Evolutionary conservation across 2,888 invertebrate genomes (phyloP).

Genomic region (Amblyteles armatorius): DNA sequence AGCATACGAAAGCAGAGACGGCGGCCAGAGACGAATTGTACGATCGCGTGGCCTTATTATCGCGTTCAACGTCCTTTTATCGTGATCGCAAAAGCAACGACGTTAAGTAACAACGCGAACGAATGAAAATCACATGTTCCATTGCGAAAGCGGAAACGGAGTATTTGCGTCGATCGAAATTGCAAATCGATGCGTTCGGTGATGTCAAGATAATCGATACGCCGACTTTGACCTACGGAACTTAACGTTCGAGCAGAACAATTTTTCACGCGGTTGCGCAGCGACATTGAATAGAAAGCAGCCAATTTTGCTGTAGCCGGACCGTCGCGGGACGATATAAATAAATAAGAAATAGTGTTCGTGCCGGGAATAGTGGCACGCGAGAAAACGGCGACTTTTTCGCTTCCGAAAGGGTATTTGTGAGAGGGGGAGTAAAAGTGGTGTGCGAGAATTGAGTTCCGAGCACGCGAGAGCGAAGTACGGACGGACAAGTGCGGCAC

Average conservation of each 20-base stretch:
- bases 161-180: slow-evolving; percentile 35
- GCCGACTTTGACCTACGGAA: slow-evolving; percentile 13
- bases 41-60: background rate
- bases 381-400: slow-evolving; percentile 48
- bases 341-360: slow-evolving; percentile 52
- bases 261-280: background rate
- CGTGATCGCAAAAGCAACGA: background rate
- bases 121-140: background rate
- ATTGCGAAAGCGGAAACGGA: slow-evolving; percentile 26
- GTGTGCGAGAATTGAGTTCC: slow-evolving; percentile 51
- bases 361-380: slow-evolving; percentile 57
- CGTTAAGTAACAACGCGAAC: background rate
- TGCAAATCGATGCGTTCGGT: slow-evolving; percentile 7
- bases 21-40: background rate
- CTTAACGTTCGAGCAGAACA: background rate
- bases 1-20: background rate
- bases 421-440: slow-evolving; percentile 36
- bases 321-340: slow-evolving; percentile 46
- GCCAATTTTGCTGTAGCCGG: slow-evolving; percentile 27
- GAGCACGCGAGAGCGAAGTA: slow-evolving; percentile 55
- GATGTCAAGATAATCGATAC: slow-evolving; percentile 12
- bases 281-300: slow-evolving; percentile 50
- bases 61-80: background rate
- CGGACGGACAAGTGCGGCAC: slow-evolving; percentile 57
- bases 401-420: slow-evolving; percentile 9